Base-by-base conservation (phyloP, 2,797 vertebrate genomes). In the Sebastes taczanowskii region DNA sequence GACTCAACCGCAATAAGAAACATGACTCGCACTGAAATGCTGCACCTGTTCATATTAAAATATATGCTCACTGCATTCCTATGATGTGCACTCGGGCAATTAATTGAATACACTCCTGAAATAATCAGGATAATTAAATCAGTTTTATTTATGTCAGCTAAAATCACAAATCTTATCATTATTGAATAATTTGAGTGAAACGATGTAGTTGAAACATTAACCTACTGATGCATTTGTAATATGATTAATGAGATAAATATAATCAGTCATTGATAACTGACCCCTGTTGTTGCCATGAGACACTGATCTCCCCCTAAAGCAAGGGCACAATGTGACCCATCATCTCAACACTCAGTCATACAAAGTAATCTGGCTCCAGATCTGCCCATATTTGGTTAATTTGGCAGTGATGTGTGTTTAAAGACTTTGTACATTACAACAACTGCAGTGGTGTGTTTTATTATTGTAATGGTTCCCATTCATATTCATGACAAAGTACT, bases 401-500 rank as follows among this genome's bases (percentile, higher is more conserved):
- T 64, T 80, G 55, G 16, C 35, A 83, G n/a, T 30, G 52, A 71
- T 56, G 49, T 56, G 32, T 69, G 25, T 77, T 73, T 76, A 32
- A 73, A 63, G 56, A 30, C 27, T 67, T 69, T 63, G 9, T 35
- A 32, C 16, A 20, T 74, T 52, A 25, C 38, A 67, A 20, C 9
- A 30, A 4, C 27, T 66, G 34, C 1, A 34, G 46, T 29, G 10
- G 6, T 25, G 13, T 52, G 49, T 63, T 65, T 74, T 62, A 25
- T 67, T 10, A 34, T 42, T 77, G 20, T 56, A 29, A 20, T 69
- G 9, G 14, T 56, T 74, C 59, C 16, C n/a, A 11, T 52, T 72
- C n/a, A 65, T 74, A 27, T 38, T 78, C 32, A 34, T n/a, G 63
- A 55, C 30, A 80, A 74, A 80, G 27, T 6, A 23, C 5, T 29